Evolutionary conservation across 2,797 vertebrate genomes (phyloP), one percentile per base, ranked within the genome.

Genomic region (Champsocephalus esox): DNA sequence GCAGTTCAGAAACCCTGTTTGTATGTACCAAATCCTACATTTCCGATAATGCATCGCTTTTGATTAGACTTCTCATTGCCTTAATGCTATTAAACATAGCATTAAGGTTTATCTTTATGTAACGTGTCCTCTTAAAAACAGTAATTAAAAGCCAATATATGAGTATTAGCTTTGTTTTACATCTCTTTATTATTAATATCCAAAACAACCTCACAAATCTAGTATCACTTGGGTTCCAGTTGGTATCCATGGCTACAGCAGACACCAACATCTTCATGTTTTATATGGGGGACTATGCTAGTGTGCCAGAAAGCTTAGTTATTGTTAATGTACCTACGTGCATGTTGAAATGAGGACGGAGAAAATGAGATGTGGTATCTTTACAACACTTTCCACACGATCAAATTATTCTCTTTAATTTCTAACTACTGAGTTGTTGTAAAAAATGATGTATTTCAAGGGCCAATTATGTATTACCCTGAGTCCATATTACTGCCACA

Each of bases 401-500:
- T 63, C 12, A 65, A 55, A 70, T 41, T 9, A 16, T 64, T 12
- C 10, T 60, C 28, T 66, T 59, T n/a, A 62, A 45, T 32, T 16
- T 3, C 48, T 17, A 45, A 46, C 14, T 32, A 38, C 10, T 44
- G 16, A 43, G 2, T 43, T 45, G 28, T 4, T n/a, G 14, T 65
- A 9, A 67, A 54, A 65, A 65, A 6, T 28, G 2, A 1, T 54
- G 32, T 13, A 21, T 59, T 66, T 66, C 12, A 64, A 41, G 6
- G 28, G 3, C 56, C 51, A 52, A 45, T 80, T 70, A 74, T 51
- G 46, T 50, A 0, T 12, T 67, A 75, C 57, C 64, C 13, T 17
- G 10, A 51, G 4, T 70, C 54, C 66, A 44, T 65, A 74, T 69
- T 43, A 46, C 70, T 55, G 73, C 45, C 52, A 45, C 28, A 58